These are phyloP conservation scores for Lucilia sericata DNA, from an alignment of 1,140 invertebrate species.

Conservation along the genomic window DNA sequence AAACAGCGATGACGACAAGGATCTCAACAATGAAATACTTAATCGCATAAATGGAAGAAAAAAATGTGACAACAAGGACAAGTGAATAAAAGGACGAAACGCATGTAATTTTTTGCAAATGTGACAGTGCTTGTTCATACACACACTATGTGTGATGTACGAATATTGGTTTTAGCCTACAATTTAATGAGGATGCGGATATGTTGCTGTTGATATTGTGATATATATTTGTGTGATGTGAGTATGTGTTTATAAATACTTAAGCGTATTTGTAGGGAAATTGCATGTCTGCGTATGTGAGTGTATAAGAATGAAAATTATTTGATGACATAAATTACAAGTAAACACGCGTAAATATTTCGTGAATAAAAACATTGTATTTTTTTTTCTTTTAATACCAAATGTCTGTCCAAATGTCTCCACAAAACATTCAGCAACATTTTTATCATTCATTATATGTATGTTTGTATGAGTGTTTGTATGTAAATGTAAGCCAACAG, in stretches of 20 bases:
- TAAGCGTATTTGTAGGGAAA: not conserved
- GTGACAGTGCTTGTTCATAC: not conserved
- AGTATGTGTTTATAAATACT: not conserved
- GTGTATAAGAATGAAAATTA: slow-evolving; percentile 13
- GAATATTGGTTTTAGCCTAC: slow-evolving; percentile 17
- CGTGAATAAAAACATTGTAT: not conserved
- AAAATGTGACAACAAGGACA: not conserved
- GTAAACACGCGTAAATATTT: slow-evolving; percentile 26
- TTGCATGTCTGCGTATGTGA: not conserved
- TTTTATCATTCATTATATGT: slow-evolving; percentile 3
- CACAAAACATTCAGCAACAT: not conserved
- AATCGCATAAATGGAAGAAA: slow-evolving; percentile 6
- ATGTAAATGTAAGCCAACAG: not conserved
- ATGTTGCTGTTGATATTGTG: no score
- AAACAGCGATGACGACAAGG: not conserved
- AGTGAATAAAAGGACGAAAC: not conserved
- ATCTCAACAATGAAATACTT: not conserved
- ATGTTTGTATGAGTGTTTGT: no score
- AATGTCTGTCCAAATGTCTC: not conserved
- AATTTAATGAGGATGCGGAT: slow-evolving; percentile 6
- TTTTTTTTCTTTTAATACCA: not conserved
- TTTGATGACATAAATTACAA: slow-evolving; percentile 27
- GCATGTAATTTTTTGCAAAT: not conserved
- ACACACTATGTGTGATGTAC: not conserved
- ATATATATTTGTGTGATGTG: not conserved